These are phyloP conservation scores for Frieseomelitta varia DNA, from an alignment of 1,140 invertebrate genomes.

Conservation along the genomic window DNA sequence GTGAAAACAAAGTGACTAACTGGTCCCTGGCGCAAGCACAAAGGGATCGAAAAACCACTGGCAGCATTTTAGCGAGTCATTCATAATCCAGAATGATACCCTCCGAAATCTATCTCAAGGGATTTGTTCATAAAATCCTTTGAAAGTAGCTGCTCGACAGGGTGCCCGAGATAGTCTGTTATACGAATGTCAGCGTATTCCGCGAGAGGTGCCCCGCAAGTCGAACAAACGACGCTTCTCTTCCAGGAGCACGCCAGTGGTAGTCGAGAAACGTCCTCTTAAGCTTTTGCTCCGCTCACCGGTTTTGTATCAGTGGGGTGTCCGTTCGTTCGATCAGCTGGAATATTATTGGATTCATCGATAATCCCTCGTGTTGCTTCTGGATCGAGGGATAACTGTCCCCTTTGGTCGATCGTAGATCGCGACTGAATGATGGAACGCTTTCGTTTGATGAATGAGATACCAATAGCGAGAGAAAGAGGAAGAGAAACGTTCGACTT, in stretches of 20 bases:
- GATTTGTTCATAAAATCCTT: slow-evolving; percentile 26
- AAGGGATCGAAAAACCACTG: not conserved
- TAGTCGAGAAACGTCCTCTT: slow-evolving; percentile 58
- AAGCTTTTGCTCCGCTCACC: slow-evolving; percentile 31
- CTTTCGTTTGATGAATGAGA: not conserved
- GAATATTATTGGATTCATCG: slow-evolving; percentile 40
- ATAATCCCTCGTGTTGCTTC: slow-evolving; percentile 37
- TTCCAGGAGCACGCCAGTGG: slow-evolving; percentile 44
- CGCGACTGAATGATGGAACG: not conserved
- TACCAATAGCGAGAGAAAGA: too few species aligned
- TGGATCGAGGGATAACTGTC: slow-evolving; percentile 23
- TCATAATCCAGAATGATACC: slow-evolving; percentile 12
- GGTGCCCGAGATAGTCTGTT: slow-evolving; percentile 37
- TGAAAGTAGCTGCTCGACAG: slow-evolving; percentile 35
- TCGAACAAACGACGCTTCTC: slow-evolving; percentile 58
- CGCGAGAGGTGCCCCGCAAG: slow-evolving; percentile 32
- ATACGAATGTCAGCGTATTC: slow-evolving; percentile 43
- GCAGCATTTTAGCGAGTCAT: slow-evolving; percentile 34
- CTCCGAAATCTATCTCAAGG: slow-evolving; percentile 26
- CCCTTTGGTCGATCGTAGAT: not conserved
- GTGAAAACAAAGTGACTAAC: not conserved
- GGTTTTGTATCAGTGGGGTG: slow-evolving; percentile 32
- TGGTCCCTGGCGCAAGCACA: not conserved
- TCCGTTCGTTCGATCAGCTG: slow-evolving; percentile 14
- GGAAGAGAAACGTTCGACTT: too few species aligned